Base-by-base conservation (phyloP, 2,888 invertebrate genomes). In the Tetrapedia diversipes region DNA sequence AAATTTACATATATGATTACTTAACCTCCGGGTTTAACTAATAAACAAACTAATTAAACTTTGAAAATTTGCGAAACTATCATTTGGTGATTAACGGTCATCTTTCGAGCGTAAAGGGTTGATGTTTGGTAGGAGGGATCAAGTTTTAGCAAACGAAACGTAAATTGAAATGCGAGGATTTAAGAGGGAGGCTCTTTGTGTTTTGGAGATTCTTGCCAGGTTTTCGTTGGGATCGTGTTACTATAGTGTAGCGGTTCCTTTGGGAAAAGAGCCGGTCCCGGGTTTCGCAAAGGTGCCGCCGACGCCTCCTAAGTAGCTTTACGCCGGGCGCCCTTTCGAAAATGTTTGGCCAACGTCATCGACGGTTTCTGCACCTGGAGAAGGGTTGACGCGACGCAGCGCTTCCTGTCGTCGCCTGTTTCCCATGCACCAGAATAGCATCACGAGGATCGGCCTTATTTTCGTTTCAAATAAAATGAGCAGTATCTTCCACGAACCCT, bases 281-380 rank as follows among this genome's bases (percentile, higher is more conserved):
- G 37, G 70, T 68, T 56, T 69, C 51, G 59, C 64, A 84, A 85
- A 88, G 86, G 86, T 81, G 86, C 87, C 87, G 88, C 88, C 87
- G 51, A 76, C 41, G 80, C 45, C 59, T 69, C 51, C 43, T 75
- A 75, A 81, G 83, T 79, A 81, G 84, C 74, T 77, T 77, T 75
- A 16, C 71, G 68, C 45, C 43, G 56, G 34, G 53, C 67, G 51
- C 41, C 53, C 61, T 54, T 82, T 73, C 77, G 59, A 86, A 60
- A 80, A 84, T 87, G 88, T 87, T 88, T 88, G 79, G 74, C 61
- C 80, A 87, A 81, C 86, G 85, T 88, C 88, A 72, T 69, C 73
- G 79, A 60, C 63, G 73, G 79, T 83, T 79, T 84, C 73, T 71
- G 80, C 88, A 88, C 84, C 88, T 86, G 88, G 88, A 63, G 76